phyloP scores from a whole-genome alignment of 2,797 vertebrate species.

The Pterois miles region DNA sequence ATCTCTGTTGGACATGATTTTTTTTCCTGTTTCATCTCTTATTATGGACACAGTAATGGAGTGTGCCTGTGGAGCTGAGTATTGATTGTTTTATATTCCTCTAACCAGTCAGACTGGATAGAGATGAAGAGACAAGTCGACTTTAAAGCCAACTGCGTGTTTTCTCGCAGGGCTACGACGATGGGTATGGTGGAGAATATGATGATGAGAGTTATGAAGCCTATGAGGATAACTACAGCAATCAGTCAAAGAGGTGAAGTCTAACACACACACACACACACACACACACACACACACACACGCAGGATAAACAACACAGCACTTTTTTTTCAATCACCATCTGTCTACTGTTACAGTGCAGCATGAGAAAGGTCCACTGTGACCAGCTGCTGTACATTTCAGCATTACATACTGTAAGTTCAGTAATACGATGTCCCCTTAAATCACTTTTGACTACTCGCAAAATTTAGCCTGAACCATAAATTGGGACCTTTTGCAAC shows the following conservation, averaged over 20 bases:
- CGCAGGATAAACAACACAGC: not conserved
- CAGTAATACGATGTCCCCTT: not conserved
- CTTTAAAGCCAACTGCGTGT: not conserved
- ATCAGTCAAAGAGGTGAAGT: constrained; percentile 92
- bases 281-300: not conserved
- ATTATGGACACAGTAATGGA: constrained; percentile 57
- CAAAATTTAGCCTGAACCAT: not conserved
- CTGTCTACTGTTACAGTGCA: constrained; percentile 12
- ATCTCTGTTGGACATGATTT: constrained; percentile 60
- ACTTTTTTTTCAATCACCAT: not conserved
- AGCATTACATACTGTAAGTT: not conserved
- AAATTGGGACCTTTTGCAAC: not conserved
- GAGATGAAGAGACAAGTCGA: constrained; percentile 14
- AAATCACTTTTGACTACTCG: not conserved
- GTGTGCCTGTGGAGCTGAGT: constrained; percentile 62
- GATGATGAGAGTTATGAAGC: constrained; percentile 94
- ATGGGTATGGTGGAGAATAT: constrained; percentile 95
- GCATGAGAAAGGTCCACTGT: not conserved
- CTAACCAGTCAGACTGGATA: constrained; percentile 53
- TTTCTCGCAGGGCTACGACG: constrained; percentile 90
- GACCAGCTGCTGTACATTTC: constrained; percentile 9
- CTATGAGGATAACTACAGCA: constrained; percentile 92
- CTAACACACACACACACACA: not conserved
- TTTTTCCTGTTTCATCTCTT: constrained; percentile 51
- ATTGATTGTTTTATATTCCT: constrained; percentile 64